A percentile compares a stretch with the other conserved stretches of the same genome.
Conservation (phyloP, 2,113 vertebrate species). For the Leptodactylus fuscus region DNA sequence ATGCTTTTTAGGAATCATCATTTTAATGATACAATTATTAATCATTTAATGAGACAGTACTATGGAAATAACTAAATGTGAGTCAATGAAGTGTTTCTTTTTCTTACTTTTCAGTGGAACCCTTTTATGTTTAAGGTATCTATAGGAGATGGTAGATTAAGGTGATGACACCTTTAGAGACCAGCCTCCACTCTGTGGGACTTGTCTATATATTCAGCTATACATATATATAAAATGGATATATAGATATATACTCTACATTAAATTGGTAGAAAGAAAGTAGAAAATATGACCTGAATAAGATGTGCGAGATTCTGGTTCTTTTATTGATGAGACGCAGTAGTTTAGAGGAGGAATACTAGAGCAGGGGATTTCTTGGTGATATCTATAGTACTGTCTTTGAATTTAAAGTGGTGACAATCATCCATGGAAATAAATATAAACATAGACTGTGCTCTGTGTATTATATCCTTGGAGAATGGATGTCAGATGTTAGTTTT, state of each 20-base stretch:
- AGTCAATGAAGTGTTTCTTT: too few relatives aligned
- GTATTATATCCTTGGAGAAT: slow-evolving; percentile 31
- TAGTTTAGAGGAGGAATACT: neutral
- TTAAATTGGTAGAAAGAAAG: neutral
- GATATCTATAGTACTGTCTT: neutral
- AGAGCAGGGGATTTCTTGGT: neutral
- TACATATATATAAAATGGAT: too few relatives aligned
- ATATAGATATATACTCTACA: neutral
- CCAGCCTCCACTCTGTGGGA: too few relatives aligned
- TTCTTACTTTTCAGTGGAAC: too few relatives aligned
- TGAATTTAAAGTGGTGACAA: slow-evolving; percentile 27
- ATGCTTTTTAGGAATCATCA: too few relatives aligned
- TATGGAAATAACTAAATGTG: too few relatives aligned
- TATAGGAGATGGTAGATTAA: too few relatives aligned
- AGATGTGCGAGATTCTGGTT: neutral
- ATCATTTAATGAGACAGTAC: too few relatives aligned
- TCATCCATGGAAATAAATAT: neutral
- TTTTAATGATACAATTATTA: too few relatives aligned
- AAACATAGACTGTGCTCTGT: slow-evolving; percentile 9
- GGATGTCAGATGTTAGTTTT: slow-evolving; percentile 28
- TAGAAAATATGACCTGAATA: neutral
- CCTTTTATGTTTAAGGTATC: too few relatives aligned
- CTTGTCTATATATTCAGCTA: too few relatives aligned
- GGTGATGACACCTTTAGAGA: too few relatives aligned
- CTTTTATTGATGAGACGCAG: neutral